phyloP scores from a whole-genome alignment of 92 coral and sea anemone species.

The Virgularia gustaviana region DNA sequence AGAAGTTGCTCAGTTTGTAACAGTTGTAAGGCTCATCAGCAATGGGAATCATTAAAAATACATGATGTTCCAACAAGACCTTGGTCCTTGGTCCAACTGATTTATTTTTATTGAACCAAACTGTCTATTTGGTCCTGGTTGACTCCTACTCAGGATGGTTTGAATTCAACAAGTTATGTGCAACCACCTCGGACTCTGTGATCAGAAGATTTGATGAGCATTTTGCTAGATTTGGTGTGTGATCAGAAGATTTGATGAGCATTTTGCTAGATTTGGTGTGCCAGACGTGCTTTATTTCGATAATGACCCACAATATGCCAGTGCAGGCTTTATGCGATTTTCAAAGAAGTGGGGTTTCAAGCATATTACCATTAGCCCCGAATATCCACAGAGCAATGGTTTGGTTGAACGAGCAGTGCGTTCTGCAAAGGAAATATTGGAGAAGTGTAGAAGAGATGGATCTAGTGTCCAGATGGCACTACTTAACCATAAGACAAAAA shows the following conservation, averaged over 20 bases:
- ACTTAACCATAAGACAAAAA: too few relatives aligned
- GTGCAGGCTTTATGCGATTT: constrained; percentile 39
- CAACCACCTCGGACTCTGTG: too few relatives aligned
- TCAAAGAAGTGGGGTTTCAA: constrained; percentile 49
- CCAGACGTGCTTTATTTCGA: constrained; percentile 37
- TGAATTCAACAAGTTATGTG: constrained; percentile 23
- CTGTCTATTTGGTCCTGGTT: constrained; percentile 13
- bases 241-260: constrained; percentile 34
- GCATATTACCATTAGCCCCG: constrained; percentile 40
- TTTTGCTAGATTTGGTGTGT: too few relatives aligned
- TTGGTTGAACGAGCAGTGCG: constrained; percentile 39
- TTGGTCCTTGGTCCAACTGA: constrained; percentile 16
- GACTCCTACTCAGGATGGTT: constrained; percentile 42
- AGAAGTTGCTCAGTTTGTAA: constrained; percentile 41
- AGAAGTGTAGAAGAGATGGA: constrained; percentile 44
- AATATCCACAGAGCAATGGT: constrained; percentile 52
- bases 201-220: too few relatives aligned
- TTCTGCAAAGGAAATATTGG: constrained; percentile 40
- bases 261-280: constrained; percentile 35
- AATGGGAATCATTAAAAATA: constrained; percentile 28
- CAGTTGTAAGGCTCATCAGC: constrained; percentile 38
- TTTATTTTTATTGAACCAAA: constrained; percentile 28
- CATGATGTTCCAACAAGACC: constrained; percentile 46
- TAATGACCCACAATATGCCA: constrained; percentile 50
- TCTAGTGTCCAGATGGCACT: too few relatives aligned